Percentiles rank a stretch among this genome's conserved stretches.
Conservation (phyloP, 2,113 vertebrate species). For the Heteronetta atricapilla region DNA sequence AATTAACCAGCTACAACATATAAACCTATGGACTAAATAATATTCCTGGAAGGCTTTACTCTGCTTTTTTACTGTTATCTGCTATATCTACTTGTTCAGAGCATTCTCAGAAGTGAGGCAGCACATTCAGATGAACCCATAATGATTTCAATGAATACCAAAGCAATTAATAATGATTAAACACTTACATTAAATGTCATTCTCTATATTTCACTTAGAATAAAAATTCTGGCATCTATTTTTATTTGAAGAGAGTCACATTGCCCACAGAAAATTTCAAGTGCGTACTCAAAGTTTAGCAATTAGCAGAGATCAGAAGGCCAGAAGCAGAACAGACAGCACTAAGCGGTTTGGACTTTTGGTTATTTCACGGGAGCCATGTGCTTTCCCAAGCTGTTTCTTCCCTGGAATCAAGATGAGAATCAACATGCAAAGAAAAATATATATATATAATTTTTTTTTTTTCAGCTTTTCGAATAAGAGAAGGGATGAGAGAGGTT, state of each 20-base stretch:
- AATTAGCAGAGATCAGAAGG: constrained; percentile 71
- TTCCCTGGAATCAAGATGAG: constrained; percentile 39
- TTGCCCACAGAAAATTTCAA: constrained; percentile 68
- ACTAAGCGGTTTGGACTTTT: constrained; percentile 7
- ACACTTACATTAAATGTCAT: constrained; percentile 74
- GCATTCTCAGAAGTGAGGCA: constrained; percentile 29
- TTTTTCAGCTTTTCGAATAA: not conserved
- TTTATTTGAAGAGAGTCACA: constrained; percentile 59
- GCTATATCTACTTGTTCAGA: not conserved
- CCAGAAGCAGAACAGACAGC: constrained; percentile 51
- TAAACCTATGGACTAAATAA: not conserved
- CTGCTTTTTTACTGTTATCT: not conserved
- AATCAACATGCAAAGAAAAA: not conserved
- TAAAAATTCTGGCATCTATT: constrained; percentile 62
- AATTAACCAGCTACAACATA: not conserved
- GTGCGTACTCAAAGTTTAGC: constrained; percentile 57
- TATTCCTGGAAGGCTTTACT: constrained; percentile 41
- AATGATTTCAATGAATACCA: constrained; percentile 62
- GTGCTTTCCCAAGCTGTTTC: constrained; percentile 43
- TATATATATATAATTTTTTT: no score
- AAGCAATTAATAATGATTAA: constrained; percentile 75
- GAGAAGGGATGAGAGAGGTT: not conserved
- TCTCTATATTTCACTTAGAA: constrained; percentile 59
- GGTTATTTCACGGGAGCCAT: constrained; percentile 33
- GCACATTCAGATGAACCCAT: constrained; percentile 45